phyloP scores from a whole-genome alignment of 2,888 invertebrate genomes.

The Arctia plantaginis region DNA sequence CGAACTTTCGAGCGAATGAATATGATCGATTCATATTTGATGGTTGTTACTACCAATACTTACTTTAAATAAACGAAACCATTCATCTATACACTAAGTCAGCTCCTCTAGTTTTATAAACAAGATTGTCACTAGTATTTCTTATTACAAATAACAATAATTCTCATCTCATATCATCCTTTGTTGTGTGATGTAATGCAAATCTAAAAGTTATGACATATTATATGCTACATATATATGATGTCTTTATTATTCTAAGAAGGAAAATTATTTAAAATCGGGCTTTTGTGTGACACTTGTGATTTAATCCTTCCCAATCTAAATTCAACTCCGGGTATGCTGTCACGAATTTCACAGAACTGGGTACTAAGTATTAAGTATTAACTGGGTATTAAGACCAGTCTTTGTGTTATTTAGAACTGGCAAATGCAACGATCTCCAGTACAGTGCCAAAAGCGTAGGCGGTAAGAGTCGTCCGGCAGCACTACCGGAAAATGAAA shows the following conservation, averaged over 20 bases:
- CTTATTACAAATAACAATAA: too few species aligned
- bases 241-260: neutral
- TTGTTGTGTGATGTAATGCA: too few species aligned
- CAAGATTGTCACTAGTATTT: too few species aligned
- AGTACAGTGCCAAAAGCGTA: constrained; percentile 80
- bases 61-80: too few species aligned
- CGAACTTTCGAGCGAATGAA: too few species aligned
- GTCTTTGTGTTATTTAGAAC: constrained; percentile 81
- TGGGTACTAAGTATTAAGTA: constrained; percentile 79
- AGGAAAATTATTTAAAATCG: neutral
- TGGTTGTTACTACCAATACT: too few species aligned
- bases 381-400: constrained; percentile 80
- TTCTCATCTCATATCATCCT: too few species aligned
- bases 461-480: constrained; percentile 64
- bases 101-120: too few species aligned
- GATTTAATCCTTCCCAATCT: constrained; percentile 31
- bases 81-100: too few species aligned
- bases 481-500: constrained; percentile 61
- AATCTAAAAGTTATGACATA: too few species aligned
- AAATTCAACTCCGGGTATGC: constrained; percentile 48
- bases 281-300: neutral
- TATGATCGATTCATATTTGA: too few species aligned
- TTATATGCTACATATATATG: too few species aligned
- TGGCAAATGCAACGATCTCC: constrained; percentile 76
- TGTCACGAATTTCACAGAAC: constrained; percentile 70